Percentiles rank a stretch among this genome's conserved stretches.
Conservation (phyloP, 2,888 invertebrate genomes). For the Heliconius ismenius region DNA sequence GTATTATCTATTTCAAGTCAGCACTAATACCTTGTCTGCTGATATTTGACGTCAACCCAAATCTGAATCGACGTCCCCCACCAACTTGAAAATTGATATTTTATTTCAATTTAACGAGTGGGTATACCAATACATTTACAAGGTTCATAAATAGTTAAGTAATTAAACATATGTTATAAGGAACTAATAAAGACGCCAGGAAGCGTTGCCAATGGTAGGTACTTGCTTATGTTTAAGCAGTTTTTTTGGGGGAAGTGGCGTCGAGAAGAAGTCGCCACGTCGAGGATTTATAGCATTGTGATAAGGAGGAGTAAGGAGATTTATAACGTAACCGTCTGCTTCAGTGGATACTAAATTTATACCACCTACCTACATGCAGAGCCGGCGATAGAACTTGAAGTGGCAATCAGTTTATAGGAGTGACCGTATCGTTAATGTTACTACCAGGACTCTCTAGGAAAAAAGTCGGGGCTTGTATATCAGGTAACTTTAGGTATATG, state of each 20-base stretch:
- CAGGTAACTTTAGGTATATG: no score
- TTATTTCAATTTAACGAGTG: neutral
- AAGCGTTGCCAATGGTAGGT: conserved; percentile 29
- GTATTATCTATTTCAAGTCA: no score
- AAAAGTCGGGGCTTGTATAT: no score
- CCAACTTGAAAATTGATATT: neutral
- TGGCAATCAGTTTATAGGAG: no score
- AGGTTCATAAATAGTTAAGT: neutral
- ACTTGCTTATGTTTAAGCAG: conserved; percentile 31
- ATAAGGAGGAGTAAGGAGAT: conserved; percentile 30
- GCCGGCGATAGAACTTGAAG: neutral
- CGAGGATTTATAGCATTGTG: conserved; percentile 38
- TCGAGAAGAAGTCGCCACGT: conserved; percentile 23
- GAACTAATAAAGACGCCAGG: conserved; percentile 29
- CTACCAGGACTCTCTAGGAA: no score
- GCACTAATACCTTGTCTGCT: no score
- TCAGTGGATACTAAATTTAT: neutral
- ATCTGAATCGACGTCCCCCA: neutral
- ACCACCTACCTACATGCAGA: neutral
- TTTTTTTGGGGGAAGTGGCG: conserved; percentile 1
- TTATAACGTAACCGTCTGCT: conserved; percentile 15
- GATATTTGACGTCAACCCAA: no score
- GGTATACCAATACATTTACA: neutral
- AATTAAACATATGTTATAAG: conserved; percentile 10
- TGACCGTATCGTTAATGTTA: no score